Base-by-base conservation (phyloP, 2,113 vertebrate species). In the Clarias macrocephalus region DNA sequence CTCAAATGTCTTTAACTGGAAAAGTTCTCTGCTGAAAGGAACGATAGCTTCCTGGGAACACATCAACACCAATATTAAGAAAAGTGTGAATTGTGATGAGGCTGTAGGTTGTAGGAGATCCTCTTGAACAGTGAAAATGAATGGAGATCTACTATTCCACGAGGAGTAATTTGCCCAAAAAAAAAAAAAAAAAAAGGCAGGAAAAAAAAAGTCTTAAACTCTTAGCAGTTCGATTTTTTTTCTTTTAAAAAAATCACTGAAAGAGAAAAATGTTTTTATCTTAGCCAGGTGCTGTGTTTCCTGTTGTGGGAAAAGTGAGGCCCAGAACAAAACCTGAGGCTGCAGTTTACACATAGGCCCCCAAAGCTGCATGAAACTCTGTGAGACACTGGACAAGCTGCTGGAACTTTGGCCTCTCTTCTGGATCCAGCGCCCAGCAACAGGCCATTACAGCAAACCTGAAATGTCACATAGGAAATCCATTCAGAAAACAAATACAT, bases 381-480 rank as follows among this genome's bases (percentile, higher is more conserved):
- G 98, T 99, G 85, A 99, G 97, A 92, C 98, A 99, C 94, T 99
- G 98, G 63, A 99, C 98, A 65, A 99, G 94, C 95, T 99, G 98
- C 95, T 99, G 98, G 88, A 99, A 99, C 93, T 99, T 99, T 79
- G 98, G 98, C 92, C 98, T 95, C 92, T 99, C 98, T 91, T 99
- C 98, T 0, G 97, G 98, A 92, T 99, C 98, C 82, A 99, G 93
- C 63, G 98, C 98, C 98, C 98, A 99, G 89, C 98, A 99, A 91
- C 98, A 99, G 30, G 98, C 98, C 98, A 99, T 99, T 88, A 99
- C 98, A 81, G 98, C 98, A 95, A 99, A 99, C 86, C 98, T 99
- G 25, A 56, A 92, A 76, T 88, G 56, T 33, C 60, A 87, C 18
- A 91, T 85, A 88, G 0, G 18, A 89, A 76, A 70, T 48, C 89